A percentile compares a stretch with the other conserved stretches of the same genome.
phyloP scores from a whole-genome alignment of 1,140 invertebrate species.

The Drosophila tropicalis region DNA sequence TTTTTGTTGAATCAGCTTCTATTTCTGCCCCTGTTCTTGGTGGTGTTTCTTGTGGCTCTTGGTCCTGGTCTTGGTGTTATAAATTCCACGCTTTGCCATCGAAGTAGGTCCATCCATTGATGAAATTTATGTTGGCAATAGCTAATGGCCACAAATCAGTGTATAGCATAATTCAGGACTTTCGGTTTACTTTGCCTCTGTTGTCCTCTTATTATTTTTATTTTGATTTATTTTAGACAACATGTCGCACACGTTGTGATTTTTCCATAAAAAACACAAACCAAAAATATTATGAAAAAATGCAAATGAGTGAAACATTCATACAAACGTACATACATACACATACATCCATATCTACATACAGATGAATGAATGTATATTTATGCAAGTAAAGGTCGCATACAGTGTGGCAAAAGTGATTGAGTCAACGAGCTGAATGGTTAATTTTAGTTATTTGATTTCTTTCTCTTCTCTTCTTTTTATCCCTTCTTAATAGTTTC shows the following conservation, averaged over 20 bases:
- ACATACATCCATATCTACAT: too few species aligned
- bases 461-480: too few species aligned
- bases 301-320: conserved; percentile 54
- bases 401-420: conserved; percentile 2
- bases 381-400: not conserved
- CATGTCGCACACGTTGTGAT: conserved; percentile 73
- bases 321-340: conserved; percentile 18
- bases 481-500: too few species aligned
- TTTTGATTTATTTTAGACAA: conserved; percentile 73
- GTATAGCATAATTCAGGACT: conserved; percentile 53
- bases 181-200: conserved; percentile 52
- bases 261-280: conserved; percentile 26
- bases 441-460: too few species aligned
- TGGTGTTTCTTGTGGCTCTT: not conserved
- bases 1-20: not conserved
- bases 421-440: too few species aligned
- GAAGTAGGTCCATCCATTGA: conserved; percentile 39
- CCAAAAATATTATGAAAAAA: conserved; percentile 63
- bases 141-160: conserved; percentile 71
- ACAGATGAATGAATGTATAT: not conserved
- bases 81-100: conserved; percentile 66
- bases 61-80: not conserved
- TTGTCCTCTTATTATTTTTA: conserved; percentile 39
- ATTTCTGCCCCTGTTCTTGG: not conserved
- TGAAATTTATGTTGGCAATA: conserved; percentile 38